phyloP scores from a whole-genome alignment of 53 echinoderm and acorn worm genomes.

The Apostichopus leukothele region DNA sequence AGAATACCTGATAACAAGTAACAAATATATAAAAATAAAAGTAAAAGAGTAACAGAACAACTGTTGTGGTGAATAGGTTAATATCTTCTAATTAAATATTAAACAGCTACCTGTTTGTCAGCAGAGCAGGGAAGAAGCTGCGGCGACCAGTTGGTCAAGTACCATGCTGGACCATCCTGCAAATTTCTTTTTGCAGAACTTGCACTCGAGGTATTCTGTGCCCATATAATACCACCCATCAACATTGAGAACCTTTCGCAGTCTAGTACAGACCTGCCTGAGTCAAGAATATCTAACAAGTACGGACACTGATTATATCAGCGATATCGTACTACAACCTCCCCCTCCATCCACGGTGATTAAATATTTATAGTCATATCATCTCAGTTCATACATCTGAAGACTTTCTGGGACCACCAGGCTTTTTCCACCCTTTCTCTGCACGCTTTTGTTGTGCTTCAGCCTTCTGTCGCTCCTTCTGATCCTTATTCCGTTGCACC shows the following conservation, averaged over 20 bases:
- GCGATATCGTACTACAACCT: neutral
- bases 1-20: conserved; percentile 23
- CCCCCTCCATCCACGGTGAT: neutral
- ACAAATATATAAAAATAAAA: neutral
- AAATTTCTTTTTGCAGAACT: conserved; percentile 56
- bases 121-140: conserved; percentile 60
- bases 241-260: conserved; percentile 67
- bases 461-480: no score
- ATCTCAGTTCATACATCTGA: no score
- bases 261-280: conserved; percentile 60
- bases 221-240: conserved; percentile 66
- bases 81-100: neutral
- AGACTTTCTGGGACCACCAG: no score
- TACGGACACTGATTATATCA: neutral
- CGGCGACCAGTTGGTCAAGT: conserved; percentile 64
- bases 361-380: no score
- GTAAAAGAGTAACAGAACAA: no score
- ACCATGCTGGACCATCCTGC: conserved; percentile 69
- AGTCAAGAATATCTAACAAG: conserved; percentile 24
- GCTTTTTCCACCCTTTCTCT: no score
- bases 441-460: no score
- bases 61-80: neutral
- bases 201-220: conserved; percentile 69
- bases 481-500: no score
- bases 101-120: conserved; percentile 53